Evolutionary conservation across 2,113 vertebrate genomes (phyloP).

Genomic region (Glareola pratincola): DNA sequence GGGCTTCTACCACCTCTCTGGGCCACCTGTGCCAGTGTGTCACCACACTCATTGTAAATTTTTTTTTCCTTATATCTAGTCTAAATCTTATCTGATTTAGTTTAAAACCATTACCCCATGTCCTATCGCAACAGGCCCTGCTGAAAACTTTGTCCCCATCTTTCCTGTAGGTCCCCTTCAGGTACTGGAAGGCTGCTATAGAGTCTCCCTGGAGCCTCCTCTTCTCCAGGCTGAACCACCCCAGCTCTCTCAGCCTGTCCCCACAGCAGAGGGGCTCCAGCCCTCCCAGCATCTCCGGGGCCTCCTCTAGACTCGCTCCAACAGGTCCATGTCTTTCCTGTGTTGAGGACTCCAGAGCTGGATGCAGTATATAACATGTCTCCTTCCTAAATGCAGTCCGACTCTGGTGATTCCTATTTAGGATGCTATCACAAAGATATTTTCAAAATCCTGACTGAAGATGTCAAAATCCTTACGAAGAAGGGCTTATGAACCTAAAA

Average conservation of each 20-base stretch:
- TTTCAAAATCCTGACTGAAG: not conserved
- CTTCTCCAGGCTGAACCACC: not conserved
- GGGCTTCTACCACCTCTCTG: not conserved
- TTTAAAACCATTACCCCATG: not conserved
- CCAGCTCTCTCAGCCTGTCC: not conserved
- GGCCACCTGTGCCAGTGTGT: not conserved
- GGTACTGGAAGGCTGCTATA: not conserved
- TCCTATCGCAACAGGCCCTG: not conserved
- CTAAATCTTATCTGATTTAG: not conserved
- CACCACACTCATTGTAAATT: not conserved
- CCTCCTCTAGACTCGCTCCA: not conserved
- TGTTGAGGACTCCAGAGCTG: not conserved
- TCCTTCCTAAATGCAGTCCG: rapidly evolving
- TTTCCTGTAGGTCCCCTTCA: not conserved
- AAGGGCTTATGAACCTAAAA: not conserved
- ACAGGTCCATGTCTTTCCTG: too few species aligned
- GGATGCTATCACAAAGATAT: not conserved
- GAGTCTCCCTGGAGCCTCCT: not conserved
- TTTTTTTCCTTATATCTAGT: not conserved
- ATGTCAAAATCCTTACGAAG: not conserved
- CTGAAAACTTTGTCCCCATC: not conserved
- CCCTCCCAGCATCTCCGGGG: not conserved
- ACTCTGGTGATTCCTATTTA: not conserved
- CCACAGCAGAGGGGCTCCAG: not conserved
- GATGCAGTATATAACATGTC: not conserved